Percentiles rank a stretch among this genome's conserved stretches.
Evolutionary conservation across 2,888 invertebrate genomes (phyloP).

Genomic region (Orthosia incerta): DNA sequence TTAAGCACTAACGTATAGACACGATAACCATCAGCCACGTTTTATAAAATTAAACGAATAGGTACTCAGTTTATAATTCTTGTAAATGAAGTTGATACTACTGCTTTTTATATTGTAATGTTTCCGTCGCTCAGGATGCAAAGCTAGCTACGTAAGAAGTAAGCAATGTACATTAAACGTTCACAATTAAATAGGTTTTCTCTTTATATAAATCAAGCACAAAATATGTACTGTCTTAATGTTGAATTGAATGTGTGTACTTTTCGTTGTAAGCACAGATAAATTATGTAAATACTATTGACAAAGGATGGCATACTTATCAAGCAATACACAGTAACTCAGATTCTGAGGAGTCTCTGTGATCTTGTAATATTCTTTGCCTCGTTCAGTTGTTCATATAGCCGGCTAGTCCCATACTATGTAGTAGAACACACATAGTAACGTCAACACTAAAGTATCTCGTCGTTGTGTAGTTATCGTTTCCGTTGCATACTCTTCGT

Average conservation of each 20-base stretch:
- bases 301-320: constrained; percentile 56
- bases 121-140: constrained; percentile 56
- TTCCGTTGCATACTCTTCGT: constrained; percentile 56
- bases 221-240: constrained; percentile 53
- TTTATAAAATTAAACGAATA: constrained; percentile 44
- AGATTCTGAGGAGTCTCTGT: constrained; percentile 32
- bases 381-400: constrained; percentile 40
- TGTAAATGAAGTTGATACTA: constrained; percentile 46
- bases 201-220: constrained; percentile 50
- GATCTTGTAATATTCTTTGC: constrained; percentile 35
- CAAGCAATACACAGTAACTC: constrained; percentile 27
- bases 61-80: constrained; percentile 36
- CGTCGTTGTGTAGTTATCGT: constrained; percentile 33
- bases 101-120: constrained; percentile 49
- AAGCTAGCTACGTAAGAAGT: constrained; percentile 43
- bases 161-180: constrained; percentile 51
- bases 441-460: constrained; percentile 31
- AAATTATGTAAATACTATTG: constrained; percentile 56
- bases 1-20: constrained; percentile 51
- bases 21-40: constrained; percentile 27
- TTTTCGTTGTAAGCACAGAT: constrained; percentile 45
- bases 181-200: constrained; percentile 45
- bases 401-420: constrained; percentile 42
- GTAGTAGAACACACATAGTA: constrained; percentile 32
- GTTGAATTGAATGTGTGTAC: constrained; percentile 45